A percentile compares a stretch with the other conserved stretches of the same genome.
These are phyloP conservation scores for Pogonomyrmex californicus DNA, from an alignment of 1,140 invertebrate species.

Conservation along the genomic window DNA sequence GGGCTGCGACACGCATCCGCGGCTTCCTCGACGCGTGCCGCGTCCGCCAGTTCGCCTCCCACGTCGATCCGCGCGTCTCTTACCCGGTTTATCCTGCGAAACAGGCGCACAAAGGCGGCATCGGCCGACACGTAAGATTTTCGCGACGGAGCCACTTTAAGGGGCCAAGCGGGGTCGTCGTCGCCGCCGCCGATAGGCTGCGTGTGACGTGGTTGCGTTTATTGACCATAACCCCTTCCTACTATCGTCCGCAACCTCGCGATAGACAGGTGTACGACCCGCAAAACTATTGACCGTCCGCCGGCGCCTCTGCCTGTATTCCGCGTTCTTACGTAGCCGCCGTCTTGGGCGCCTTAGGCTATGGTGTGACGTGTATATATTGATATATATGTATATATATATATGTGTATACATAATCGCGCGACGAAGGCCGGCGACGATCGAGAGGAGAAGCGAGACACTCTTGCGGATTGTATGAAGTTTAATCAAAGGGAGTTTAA, in stretches of 20 bases:
- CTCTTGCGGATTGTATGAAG: background rate
- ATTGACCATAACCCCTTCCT: conserved; percentile 87
- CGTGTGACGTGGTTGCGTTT: conserved; percentile 86
- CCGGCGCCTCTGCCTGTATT: conserved; percentile 11
- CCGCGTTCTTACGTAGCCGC: background rate
- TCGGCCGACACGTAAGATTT: conserved; percentile 85
- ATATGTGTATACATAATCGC: background rate
- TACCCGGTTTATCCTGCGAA: conserved; percentile 70
- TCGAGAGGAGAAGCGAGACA: background rate
- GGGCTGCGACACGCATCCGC: conserved; percentile 54
- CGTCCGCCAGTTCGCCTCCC: background rate
- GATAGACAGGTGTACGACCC: conserved; percentile 81
- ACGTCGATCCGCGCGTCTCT: conserved; percentile 24
- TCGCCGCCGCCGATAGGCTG: conserved; percentile 82
- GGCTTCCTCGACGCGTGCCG: conserved; percentile 4
- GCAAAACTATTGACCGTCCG: conserved; percentile 75
- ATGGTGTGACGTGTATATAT: too few relatives aligned
- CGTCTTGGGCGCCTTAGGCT: conserved; percentile 62
- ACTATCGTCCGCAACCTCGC: conserved; percentile 81
- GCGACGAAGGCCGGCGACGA: background rate
- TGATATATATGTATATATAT: too few relatives aligned
- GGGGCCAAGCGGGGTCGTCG: conserved; percentile 83
- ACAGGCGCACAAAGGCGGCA: conserved; percentile 79
- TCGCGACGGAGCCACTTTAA: conserved; percentile 82
- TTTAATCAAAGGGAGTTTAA: too few relatives aligned